Base-by-base conservation (phyloP, 2,888 invertebrate species). In the Drosophila emarginata region DNA sequence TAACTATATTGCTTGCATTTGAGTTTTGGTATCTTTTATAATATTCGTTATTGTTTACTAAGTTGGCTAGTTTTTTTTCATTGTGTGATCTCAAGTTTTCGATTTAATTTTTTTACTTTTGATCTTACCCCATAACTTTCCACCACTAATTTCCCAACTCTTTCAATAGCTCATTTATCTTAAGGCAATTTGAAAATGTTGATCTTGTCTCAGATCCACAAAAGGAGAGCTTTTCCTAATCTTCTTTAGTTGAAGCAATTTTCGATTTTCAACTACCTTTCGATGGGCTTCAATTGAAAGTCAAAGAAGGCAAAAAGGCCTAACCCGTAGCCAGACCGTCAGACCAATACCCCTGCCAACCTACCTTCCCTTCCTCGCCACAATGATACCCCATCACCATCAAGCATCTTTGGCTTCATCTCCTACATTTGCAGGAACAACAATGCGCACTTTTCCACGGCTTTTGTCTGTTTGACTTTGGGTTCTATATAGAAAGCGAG, bases 271-370 rank as follows among this genome's bases (percentile, higher is more conserved):
- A 77, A 71, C 56, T 71, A 61, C 61, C 51, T 37, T 54, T 69
- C 66, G 58, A 66, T 78, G 66, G 57, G 65, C 68, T 61, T 61
- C 69, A 75, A 76, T 79, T 64, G 69, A 56, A 64, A 54, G 60
- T 53, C 54, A 45, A 58, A 52, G 79, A 28, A 21, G 15, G 57
- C 72, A 71, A 72, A 72, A 72, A 71, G 76, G 67, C 74, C 71
- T 64, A 64, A 52, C 60, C 77, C 78, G 81, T 78, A 85, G 67
- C 74, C 71, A 63, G 62, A 52, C 60, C 77, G 76, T 79, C 79
- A 85, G 85, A 32, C 32, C 9, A 0, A 1, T 9, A 2, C 32
- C 32, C 9, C 32, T 32, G 9, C 2, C 28, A 5, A 54, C n/a
- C 39, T 37, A 18, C n/a, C 21, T 18, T 28, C 40, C 60, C 36